These are phyloP conservation scores for Dendrolimus pini DNA, from an alignment of 2,888 invertebrate genomes.

Conservation along the genomic window DNA sequence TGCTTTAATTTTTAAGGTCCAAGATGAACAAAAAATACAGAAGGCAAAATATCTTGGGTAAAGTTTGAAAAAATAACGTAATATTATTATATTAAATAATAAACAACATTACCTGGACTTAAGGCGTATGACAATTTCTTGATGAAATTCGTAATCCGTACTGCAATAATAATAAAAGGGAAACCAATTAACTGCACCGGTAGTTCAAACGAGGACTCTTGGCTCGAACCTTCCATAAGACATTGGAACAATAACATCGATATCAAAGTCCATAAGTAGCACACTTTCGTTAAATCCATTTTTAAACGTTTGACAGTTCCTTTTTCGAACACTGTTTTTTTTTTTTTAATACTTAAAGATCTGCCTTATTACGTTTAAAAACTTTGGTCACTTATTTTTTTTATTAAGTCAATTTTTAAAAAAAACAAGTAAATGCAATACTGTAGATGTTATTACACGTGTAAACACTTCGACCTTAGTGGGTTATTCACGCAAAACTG, in stretches of 20 bases:
- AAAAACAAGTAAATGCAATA: too few relatives aligned
- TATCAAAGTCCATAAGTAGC: conserved; percentile 46
- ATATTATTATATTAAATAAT: too few relatives aligned
- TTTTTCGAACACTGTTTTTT: too few relatives aligned
- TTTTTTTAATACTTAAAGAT: too few relatives aligned
- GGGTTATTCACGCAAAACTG: conserved; percentile 52
- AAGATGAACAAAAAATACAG: too few relatives aligned
- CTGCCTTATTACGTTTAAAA: too few relatives aligned
- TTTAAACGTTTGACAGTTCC: conserved; percentile 8
- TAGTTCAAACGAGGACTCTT: conserved; percentile 63
- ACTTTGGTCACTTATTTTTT: too few relatives aligned
- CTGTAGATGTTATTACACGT: too few relatives aligned
- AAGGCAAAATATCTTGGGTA: too few relatives aligned
- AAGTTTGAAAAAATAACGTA: too few relatives aligned
- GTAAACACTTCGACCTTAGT: conserved; percentile 46
- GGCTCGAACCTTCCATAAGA: conserved; percentile 42
- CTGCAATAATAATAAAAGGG: conserved; percentile 88
- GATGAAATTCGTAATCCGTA: conserved; percentile 87
- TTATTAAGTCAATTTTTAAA: too few relatives aligned
- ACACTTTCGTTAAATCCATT: conserved; percentile 57
- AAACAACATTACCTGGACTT: conserved; percentile 21
- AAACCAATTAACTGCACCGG: conserved; percentile 91
- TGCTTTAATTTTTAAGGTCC: too few relatives aligned
- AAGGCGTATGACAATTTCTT: conserved; percentile 89
- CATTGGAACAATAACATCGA: conserved; percentile 50